These are phyloP conservation scores for Cardiocondyla obscurior DNA, from an alignment of 1,140 invertebrate species.

Conservation along the genomic window DNA sequence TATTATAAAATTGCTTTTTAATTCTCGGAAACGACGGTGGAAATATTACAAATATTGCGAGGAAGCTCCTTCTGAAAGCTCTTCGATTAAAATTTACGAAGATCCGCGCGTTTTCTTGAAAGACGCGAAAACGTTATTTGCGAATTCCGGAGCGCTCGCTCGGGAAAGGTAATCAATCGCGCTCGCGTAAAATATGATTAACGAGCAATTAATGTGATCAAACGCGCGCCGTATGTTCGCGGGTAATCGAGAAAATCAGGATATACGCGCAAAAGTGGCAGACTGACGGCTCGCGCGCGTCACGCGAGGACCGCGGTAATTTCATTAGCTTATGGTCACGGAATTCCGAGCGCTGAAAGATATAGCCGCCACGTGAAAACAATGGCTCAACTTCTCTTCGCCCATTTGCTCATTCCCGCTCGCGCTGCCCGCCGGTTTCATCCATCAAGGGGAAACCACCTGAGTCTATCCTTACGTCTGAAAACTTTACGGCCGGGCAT, in stretches of 20 bases:
- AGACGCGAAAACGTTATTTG: not conserved
- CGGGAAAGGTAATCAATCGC: not conserved
- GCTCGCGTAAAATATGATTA: not conserved
- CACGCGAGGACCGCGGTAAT: constrained; percentile 49
- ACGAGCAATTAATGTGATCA: not conserved
- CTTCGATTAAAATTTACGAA: not conserved
- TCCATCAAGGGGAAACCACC: constrained; percentile 47
- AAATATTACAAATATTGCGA: too few species aligned
- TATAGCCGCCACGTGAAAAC: constrained; percentile 32
- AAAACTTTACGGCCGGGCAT: constrained; percentile 28
- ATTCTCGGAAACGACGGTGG: not conserved
- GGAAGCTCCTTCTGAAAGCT: not conserved
- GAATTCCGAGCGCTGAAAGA: constrained; percentile 41
- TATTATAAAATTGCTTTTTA: not conserved
- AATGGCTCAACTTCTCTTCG: constrained; percentile 32
- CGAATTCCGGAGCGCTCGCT: not conserved
- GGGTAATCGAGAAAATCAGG: constrained; percentile 19
- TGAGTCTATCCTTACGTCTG: constrained; percentile 26
- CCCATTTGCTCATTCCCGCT: not conserved
- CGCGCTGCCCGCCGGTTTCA: not conserved
- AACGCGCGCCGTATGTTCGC: not conserved
- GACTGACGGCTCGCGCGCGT: not conserved
- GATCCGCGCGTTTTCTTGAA: not conserved
- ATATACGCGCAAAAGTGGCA: constrained; percentile 14
- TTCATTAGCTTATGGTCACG: constrained; percentile 56